Base-by-base conservation (phyloP, 2,888 invertebrate species). In the Tenthredo mesomela region DNA sequence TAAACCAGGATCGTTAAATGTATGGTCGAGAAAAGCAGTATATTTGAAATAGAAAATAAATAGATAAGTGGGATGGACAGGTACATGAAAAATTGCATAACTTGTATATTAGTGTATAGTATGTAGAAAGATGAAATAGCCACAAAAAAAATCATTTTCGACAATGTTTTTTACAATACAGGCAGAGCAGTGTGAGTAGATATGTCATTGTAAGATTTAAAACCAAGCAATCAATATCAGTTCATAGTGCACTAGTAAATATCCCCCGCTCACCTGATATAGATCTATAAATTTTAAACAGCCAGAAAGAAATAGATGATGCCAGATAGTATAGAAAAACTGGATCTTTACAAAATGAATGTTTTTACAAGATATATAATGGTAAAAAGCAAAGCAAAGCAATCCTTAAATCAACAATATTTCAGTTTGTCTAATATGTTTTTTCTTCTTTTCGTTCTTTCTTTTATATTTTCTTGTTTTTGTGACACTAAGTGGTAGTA, bases 81-180 rank as follows among this genome's bases (percentile, higher is more conserved):
- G 89, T 89, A 90, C 89, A 90, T 87, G 89, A 87, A 91, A 90
- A 91, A 91, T 91, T 91, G 90, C 91, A 91, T 92, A 93, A 93
- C 92, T 93, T 93, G 93, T 93, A 93, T 93, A 93, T 93, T 93
- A 93, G 93, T 93, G 93, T 93, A 93, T 93, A 93, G 93, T 93
- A 91, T 91, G 92, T 92, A 93, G 92, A 92, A 73, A 82, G 90
- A 91, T 88, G 90, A 91, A 91, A 91, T 92, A 91, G 91, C 89
- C 90, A 91, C 89, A 89, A 87, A 88, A 89, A 87, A 88, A 87
- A 92, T 93, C 92, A 92, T 92, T 93, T 93, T 93, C 92, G 92
- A 93, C 92, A 90, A 92, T 92, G 93, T 93, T 93, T 93, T 93
- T 92, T 93, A 93, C 91, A 82, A 91, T 54, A 54, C 89, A 89